phyloP scores from a whole-genome alignment of 1,140 invertebrate species.

The Drosophila sulfurigaster region DNA sequence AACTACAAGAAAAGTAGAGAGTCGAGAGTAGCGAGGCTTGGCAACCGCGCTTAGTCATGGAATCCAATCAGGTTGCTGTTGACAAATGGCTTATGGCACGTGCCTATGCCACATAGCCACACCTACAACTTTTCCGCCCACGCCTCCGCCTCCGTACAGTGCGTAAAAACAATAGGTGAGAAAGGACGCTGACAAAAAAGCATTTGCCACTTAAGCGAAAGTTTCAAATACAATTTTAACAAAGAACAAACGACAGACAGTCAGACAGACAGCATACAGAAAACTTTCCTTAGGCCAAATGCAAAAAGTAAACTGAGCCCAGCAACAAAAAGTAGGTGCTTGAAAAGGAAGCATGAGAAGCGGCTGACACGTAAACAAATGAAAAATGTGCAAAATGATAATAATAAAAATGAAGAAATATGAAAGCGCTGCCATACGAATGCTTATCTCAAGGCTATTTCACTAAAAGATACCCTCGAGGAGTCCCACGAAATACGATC shows the following conservation, averaged over 20 bases:
- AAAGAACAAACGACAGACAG: slow-evolving; percentile 38
- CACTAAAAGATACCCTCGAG: neutral
- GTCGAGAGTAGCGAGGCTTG: slow-evolving; percentile 4
- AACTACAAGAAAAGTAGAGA: too few species aligned
- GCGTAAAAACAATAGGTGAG: slow-evolving; percentile 38
- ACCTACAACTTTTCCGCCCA: neutral
- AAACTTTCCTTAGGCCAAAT: slow-evolving; percentile 60
- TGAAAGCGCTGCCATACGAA: neutral
- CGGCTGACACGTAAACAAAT: slow-evolving; percentile 23
- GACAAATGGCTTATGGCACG: slow-evolving; percentile 79
- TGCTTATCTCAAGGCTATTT: slow-evolving; percentile 2
- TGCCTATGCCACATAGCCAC: slow-evolving; percentile 43
- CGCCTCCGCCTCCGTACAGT: neutral
- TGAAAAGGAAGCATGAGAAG: neutral
- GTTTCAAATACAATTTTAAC: slow-evolving; percentile 76
- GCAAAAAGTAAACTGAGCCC: slow-evolving; percentile 28
- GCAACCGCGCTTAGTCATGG: slow-evolving; percentile 53
- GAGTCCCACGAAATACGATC: neutral
- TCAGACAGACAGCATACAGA: slow-evolving; percentile 23
- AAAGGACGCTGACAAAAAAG: slow-evolving; percentile 45
- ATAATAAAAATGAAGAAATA: slow-evolving; percentile 20
- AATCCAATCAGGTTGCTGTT: slow-evolving; percentile 76
- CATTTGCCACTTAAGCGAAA: slow-evolving; percentile 73
- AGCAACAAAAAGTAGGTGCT: neutral
- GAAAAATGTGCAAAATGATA: slow-evolving; percentile 49